Conservation (phyloP, 2,113 vertebrate genomes). For the Xenus cinereus region DNA sequence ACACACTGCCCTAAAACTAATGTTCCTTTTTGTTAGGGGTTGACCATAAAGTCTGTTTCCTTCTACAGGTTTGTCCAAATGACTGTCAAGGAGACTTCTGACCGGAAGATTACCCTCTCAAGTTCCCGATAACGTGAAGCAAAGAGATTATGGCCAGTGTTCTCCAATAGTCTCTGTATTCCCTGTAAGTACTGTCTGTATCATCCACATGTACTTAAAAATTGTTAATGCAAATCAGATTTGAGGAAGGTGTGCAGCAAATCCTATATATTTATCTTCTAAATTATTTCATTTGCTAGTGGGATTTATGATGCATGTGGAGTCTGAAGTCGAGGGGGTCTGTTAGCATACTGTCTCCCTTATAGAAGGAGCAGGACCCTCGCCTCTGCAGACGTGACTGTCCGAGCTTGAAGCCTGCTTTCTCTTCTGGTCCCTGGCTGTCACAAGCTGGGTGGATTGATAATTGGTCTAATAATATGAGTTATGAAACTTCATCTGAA, state of each 20-base stretch:
- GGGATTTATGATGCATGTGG: background rate
- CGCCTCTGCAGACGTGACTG: background rate
- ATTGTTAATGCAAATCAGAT: background rate
- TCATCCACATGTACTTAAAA: background rate
- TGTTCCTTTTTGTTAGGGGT: too few species aligned
- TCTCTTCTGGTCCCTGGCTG: background rate
- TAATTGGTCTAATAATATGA: background rate
- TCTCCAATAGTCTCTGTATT: background rate
- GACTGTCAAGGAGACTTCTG: background rate
- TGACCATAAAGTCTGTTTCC: background rate
- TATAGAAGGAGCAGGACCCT: background rate
- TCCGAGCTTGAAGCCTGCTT: fast-evolving
- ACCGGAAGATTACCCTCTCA: background rate
- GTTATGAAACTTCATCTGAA: background rate
- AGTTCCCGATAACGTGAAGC: background rate
- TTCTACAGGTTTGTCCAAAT: background rate
- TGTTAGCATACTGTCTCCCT: background rate
- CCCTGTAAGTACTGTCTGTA: background rate
- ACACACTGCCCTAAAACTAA: background rate
- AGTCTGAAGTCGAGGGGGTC: background rate
- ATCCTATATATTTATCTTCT: background rate
- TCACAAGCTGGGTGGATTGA: background rate
- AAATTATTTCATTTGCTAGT: background rate
- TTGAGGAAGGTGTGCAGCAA: background rate
- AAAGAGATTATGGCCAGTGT: background rate